phyloP scores from a whole-genome alignment of 2,113 vertebrate genomes.

The Paracanthobrama guichenoti region DNA sequence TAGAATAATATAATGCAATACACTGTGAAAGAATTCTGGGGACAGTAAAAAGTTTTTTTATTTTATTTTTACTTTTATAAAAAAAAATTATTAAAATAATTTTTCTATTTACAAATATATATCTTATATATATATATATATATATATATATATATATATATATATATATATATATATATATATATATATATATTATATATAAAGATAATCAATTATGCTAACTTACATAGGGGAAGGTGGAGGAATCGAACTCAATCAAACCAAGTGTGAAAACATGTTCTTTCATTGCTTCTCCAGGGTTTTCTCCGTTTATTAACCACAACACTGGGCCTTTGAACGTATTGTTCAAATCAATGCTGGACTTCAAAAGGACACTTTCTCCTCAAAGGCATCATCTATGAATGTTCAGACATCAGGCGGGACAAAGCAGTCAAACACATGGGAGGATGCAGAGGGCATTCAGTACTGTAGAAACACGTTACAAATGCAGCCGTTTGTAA shows the following conservation, averaged over 20 bases:
- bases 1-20: neutral
- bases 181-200: too few relatives aligned
- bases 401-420: constrained; percentile 18
- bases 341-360: neutral
- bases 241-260: neutral
- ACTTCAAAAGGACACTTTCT: constrained; percentile 15
- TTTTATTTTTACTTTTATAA: too few relatives aligned
- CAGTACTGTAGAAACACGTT: neutral
- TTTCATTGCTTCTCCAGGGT: neutral
- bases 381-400: constrained; percentile 13
- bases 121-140: too few relatives aligned
- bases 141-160: too few relatives aligned
- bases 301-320: neutral
- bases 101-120: too few relatives aligned
- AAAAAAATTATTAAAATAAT: too few relatives aligned
- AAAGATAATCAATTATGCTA: too few relatives aligned
- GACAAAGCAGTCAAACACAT: constrained; percentile 16
- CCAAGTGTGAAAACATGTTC: neutral
- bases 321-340: constrained; percentile 6
- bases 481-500: neutral
- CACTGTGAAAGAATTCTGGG: too few relatives aligned
- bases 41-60: too few relatives aligned
- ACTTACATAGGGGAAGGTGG: neutral
- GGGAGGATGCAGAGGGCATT: neutral
- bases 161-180: too few relatives aligned